These are phyloP conservation scores for Bolborhynchus lineola DNA, from an alignment of 2,113 vertebrate species.

Conservation along the genomic window DNA sequence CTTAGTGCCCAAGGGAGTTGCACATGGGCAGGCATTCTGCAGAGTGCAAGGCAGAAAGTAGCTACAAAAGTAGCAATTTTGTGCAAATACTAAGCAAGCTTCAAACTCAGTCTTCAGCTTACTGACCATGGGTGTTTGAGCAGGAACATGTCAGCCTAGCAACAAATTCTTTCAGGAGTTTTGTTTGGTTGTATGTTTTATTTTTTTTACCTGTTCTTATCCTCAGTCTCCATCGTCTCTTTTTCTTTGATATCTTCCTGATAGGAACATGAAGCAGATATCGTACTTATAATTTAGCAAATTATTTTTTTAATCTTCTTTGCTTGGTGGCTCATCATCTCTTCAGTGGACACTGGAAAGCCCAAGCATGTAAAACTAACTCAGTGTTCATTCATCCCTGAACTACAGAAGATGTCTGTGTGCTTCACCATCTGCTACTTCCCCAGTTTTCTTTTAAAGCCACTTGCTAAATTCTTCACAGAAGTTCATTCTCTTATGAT, in stretches of 20 bases:
- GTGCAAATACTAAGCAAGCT: neutral
- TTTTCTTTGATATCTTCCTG: constrained; percentile 9
- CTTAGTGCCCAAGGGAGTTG: neutral
- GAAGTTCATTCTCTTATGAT: neutral
- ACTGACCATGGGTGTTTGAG: neutral
- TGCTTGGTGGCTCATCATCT: neutral
- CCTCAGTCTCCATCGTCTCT: constrained; percentile 63
- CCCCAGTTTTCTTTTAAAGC: neutral
- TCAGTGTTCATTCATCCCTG: constrained; percentile 2
- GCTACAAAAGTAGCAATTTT: neutral
- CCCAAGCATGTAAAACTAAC: neutral
- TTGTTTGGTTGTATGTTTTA: neutral
- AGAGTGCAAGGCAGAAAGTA: neutral
- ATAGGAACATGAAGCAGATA: constrained; percentile 46
- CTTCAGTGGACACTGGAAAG: neutral
- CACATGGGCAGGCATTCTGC: neutral
- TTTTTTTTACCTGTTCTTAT: constrained; percentile 71
- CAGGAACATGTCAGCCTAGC: neutral
- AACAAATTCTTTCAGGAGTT: neutral
- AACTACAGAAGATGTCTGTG: neutral
- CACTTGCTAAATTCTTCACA: neutral
- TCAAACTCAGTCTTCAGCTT: neutral
- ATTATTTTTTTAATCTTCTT: neutral
- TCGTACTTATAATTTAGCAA: neutral
- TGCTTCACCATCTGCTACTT: neutral